These are phyloP conservation scores for Drosophila nr. fundita DNA, from an alignment of 2,888 invertebrate species.

Conservation along the genomic window DNA sequence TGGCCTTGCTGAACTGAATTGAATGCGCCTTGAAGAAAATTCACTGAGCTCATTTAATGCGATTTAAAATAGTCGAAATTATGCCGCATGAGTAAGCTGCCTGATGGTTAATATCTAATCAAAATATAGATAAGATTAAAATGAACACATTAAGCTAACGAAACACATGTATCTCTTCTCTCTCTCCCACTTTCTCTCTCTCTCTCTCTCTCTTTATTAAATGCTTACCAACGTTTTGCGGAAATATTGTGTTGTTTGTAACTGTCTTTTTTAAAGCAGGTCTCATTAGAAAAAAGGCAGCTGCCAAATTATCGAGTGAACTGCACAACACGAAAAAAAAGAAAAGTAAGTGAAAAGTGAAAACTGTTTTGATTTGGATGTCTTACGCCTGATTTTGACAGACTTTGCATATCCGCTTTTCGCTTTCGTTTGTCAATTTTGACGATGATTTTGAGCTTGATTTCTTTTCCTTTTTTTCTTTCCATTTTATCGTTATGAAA, in stretches of 20 bases:
- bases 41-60: slow-evolving; percentile 14
- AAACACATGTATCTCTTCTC: background rate
- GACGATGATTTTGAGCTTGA: background rate
- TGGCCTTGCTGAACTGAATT: background rate
- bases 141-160: slow-evolving; percentile 11
- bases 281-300: slow-evolving; percentile 84
- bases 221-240: slow-evolving; percentile 48
- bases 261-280: slow-evolving; percentile 65
- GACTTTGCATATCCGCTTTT: slow-evolving; percentile 15
- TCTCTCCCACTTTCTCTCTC: slow-evolving; percentile 14
- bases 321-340: slow-evolving; percentile 11
- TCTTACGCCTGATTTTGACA: slow-evolving; percentile 31
- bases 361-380: slow-evolving; percentile 9
- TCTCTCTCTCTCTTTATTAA: slow-evolving; percentile 25
- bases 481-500: slow-evolving; percentile 12
- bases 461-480: background rate
- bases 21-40: slow-evolving; percentile 18
- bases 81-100: slow-evolving; percentile 5
- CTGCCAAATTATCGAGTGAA: slow-evolving; percentile 51
- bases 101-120: slow-evolving; percentile 3
- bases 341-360: slow-evolving; percentile 13
- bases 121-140: background rate
- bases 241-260: slow-evolving; percentile 25
- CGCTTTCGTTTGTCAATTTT: slow-evolving; percentile 26
- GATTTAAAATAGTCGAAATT: slow-evolving; percentile 10